Evolutionary conservation across 2,113 vertebrate genomes (phyloP), one percentile per base, ranked within the genome.

Genomic region (Leuciscus idus): DNA sequence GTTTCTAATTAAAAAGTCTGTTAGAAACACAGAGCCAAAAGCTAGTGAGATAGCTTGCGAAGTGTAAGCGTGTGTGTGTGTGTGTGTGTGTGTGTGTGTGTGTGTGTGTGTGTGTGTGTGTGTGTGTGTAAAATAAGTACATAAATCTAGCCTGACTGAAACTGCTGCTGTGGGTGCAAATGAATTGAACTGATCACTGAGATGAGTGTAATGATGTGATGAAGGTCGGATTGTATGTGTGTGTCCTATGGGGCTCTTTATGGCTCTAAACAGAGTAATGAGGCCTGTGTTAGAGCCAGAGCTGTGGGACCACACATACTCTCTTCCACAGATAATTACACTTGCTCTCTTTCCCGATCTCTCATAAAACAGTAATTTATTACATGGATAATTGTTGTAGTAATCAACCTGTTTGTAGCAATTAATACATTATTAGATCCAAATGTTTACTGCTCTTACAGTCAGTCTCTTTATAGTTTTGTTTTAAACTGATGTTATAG

Each of bases 251-350:
- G 82, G 92, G 68, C 26, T 85, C 86, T 86, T 90, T 86, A 88
- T 90, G 89, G 85, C 88, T 89, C 82, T 62, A 87, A 90, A 88
- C 57, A 86, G 82, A 13, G 61, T 89, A 91, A 92, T 86, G 75
- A 86, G 85, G 59, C 86, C 89, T 91, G 86, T 80, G 50, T 85
- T n/a, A 57, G 64, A 17, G 0, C 81, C 33, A n/a, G 26, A 76
- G 55, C 72, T 72, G 5, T 43, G 81, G 75, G 84, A 84, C 30
- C 68, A 78, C n/a, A 66, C 36, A 10, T 57, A 74, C 28, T 52
- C 39, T 7, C 46, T 68, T 52, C 11, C 50, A 70, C 52, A 72
- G 48, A 84, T 81, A 86, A 75, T 82, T 77, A 87, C 23, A 30
- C 70, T 75, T n/a, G 7, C 50, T 48, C 78, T 48, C 23, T 73